Evolutionary conservation across 1,140 invertebrate genomes (phyloP), one percentile per base, ranked within the genome.

Genomic region (Drosophila auraria): DNA sequence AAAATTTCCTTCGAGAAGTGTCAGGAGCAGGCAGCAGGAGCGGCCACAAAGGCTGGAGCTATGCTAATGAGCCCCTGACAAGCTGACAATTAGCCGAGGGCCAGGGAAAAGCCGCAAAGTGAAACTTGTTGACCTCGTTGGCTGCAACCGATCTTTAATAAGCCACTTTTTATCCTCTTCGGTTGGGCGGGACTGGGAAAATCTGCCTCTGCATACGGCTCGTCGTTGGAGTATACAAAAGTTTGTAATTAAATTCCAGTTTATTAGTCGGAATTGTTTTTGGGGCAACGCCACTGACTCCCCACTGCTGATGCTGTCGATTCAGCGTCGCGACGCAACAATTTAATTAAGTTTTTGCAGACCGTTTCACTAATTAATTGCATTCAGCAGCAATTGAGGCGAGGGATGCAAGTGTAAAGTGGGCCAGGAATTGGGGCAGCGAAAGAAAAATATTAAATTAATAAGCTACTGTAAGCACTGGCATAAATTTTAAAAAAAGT

Each of bases 201-300:
- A 50, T 27, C 49, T 30, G 50, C n/a, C 50, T 40, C 27, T 72
- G 59, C 63, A 58, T 57, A 62, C 6, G 6, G 14, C 2, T 56
- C 15, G 40, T 6, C 45, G 27, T 0, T 30, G 38, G 23, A 36
- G 69, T 36, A 59, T 27, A 65, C 73, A 90, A 87, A 90, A 87
- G 72, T 83, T 92, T 56, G 66, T 91, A 91, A 91, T 91, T 91
- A 74, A 87, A 91, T 91, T 91, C 83, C 90, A 64, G 82, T 87
- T 91, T 79, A 83, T 91, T 91, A 90, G 78, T 53, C 74, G 63
- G 71, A 60, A 82, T 91, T 92, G 75, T 78, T 78, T 54, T 58
- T 53, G 64, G 15, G 15, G 20, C n/a, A 12, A 27, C 45, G 59
- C 17, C 25, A 20, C 11, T 7, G 49, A 30, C 27, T 30, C 27